Base-by-base conservation (phyloP, 2,797 vertebrate genomes). In the Gallinago nigripennis region DNA sequence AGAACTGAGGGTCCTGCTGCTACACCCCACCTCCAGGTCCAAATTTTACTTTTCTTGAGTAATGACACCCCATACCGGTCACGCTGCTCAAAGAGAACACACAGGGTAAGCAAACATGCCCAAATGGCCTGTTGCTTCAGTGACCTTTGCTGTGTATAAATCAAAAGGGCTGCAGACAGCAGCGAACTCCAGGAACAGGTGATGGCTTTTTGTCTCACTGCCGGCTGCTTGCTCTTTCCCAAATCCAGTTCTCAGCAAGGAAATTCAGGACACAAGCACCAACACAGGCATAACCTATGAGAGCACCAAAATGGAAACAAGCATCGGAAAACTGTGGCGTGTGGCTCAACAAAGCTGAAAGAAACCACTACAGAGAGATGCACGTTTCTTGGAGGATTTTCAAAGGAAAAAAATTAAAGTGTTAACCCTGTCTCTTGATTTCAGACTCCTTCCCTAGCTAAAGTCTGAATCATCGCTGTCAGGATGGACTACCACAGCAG, bases 241-340 rank as follows among this genome's bases (percentile, higher is more conserved):
- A 92, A 66, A 84, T n/a, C 43, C 68, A 70, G 25, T 46, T 84
- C 60, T 79, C 71, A 68, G 81, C 64, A 85, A 86, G 90, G 61
- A 73, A 69, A 63, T 60, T 75, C 6, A 4, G 81, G 71, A 82
- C 75, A 60, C 39, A 27, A 39, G 39, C 61, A 72, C 31, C 5
- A 4, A 54, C 9, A 39, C 9, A n/a, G 56, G 48, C 39, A 33
- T 56, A 73, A 63, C 31, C 58, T n/a, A 6, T 1, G 28, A 82
- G 39, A 79, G 27, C 5, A 5, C 18, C 33, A 35, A 61, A 92
- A 66, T 11, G 31, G 45, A 80, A 71, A 27, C 28, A 71, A 72
- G 53, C 48, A 56, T 53, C 39, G 41, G 71, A 71, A 85, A 78
- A 58, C 35, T 35, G 65, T 16, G 39, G 56, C 60, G 10, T 12